Conservation (phyloP, 2,113 vertebrate species). For the Cyphomyrus plagiostoma region DNA sequence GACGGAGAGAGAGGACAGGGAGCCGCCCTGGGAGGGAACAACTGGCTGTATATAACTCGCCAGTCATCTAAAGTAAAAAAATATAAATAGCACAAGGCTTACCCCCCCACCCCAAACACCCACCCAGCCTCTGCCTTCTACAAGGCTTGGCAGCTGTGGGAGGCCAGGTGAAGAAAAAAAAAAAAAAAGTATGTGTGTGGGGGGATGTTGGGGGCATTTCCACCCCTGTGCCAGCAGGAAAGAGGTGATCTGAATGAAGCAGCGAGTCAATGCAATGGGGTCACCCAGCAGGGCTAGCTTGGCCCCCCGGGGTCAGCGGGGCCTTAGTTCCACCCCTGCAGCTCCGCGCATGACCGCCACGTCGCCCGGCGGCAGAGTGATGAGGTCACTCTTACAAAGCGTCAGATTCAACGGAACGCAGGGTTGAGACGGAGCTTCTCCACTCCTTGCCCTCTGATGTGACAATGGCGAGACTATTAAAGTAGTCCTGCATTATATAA, state of each 20-base stretch:
- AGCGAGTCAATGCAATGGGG: neutral
- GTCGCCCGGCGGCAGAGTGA: neutral
- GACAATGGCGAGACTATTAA: neutral
- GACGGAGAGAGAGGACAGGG: conserved; percentile 9
- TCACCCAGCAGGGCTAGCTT: neutral
- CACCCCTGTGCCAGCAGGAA: neutral
- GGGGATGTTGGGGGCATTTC: neutral
- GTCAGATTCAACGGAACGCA: neutral
- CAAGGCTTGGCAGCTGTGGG: neutral
- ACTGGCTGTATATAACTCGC: neutral
- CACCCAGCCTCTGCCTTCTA: neutral
- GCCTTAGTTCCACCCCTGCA: neutral
- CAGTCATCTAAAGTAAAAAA: neutral
- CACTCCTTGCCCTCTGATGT: neutral
- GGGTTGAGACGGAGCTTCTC: neutral
- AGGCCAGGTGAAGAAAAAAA: neutral
- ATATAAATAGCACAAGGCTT: conserved; percentile 10
- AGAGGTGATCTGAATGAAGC: neutral
- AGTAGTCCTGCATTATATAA: neutral
- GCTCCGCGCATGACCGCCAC: neutral
- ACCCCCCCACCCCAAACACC: conserved; percentile 9
- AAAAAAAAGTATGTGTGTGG: neutral
- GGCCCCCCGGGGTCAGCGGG: neutral
- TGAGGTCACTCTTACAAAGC: neutral
- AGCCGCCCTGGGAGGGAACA: neutral